Percentiles rank a stretch among this genome's conserved stretches.
phyloP scores from a whole-genome alignment of 1,140 invertebrate genomes.

The Probaryconus sp. region DNA sequence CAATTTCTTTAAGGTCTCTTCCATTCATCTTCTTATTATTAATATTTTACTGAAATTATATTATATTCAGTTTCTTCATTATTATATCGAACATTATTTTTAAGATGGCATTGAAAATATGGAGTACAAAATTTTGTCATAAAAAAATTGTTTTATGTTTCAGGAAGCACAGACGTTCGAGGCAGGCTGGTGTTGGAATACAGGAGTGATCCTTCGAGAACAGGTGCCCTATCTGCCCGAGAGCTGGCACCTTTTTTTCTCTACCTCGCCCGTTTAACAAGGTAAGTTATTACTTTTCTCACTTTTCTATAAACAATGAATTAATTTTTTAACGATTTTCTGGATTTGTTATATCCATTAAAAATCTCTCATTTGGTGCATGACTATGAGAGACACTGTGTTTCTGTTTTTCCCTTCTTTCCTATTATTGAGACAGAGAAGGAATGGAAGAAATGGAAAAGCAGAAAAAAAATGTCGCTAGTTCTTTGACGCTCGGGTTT shows the following conservation, averaged over 20 bases:
- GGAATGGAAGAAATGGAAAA: conserved; percentile 17
- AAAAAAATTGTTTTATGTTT: conserved; percentile 43
- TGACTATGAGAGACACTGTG: not conserved
- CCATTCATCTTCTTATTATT: too few relatives aligned
- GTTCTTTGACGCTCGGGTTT: conserved; percentile 32
- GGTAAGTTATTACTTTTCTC: conserved; percentile 66
- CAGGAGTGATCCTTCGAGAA: conserved; percentile 65
- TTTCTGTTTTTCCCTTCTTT: not conserved
- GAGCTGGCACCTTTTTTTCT: conserved; percentile 74
- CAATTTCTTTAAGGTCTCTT: too few relatives aligned
- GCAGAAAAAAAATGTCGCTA: conserved; percentile 26
- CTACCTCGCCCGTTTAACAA: conserved; percentile 75
- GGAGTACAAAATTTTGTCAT: not conserved
- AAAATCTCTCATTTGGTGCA: too few relatives aligned
- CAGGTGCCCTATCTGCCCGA: conserved; percentile 68
- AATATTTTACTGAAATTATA: too few relatives aligned
- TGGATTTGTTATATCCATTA: too few relatives aligned
- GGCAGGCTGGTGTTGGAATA: conserved; percentile 74
- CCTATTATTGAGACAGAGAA: not conserved
- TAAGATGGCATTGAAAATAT: too few relatives aligned
- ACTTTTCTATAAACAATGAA: too few relatives aligned
- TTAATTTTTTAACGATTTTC: too few relatives aligned
- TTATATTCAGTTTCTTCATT: too few relatives aligned
- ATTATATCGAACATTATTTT: too few relatives aligned
- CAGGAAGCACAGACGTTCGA: conserved; percentile 69